Evolutionary conservation across 2,113 vertebrate genomes (phyloP).

Genomic region (Chamaetylas fuelleborni): DNA sequence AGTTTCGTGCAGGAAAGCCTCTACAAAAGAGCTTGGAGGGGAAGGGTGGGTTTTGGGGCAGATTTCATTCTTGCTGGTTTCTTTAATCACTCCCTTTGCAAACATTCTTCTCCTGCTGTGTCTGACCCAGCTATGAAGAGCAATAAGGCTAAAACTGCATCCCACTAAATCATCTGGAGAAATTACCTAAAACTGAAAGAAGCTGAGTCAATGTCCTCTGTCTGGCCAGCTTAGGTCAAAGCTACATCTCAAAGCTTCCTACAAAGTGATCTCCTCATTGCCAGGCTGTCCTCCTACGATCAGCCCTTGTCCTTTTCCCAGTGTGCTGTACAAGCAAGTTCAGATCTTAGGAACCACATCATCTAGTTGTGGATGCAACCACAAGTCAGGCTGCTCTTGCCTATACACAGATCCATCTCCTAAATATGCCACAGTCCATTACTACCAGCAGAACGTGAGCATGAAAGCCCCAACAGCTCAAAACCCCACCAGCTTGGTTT

Average conservation of each 20-base stretch:
- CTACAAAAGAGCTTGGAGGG: neutral
- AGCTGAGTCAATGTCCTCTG: neutral
- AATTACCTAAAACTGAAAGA: neutral
- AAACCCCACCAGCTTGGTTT: neutral
- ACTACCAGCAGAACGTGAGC: neutral
- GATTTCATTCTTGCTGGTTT: neutral
- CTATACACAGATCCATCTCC: neutral
- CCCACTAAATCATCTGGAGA: neutral
- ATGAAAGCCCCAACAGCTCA: neutral
- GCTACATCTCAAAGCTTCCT: neutral
- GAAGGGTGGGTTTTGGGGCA: neutral
- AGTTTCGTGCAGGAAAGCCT: neutral
- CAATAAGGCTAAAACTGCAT: neutral
- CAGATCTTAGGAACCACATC: neutral
- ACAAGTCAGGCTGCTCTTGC: neutral
- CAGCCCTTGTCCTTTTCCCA: neutral
- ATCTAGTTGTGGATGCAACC: neutral
- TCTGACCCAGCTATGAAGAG: neutral
- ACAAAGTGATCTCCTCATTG: neutral
- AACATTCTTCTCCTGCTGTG: neutral
- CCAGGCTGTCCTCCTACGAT: neutral
- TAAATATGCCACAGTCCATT: neutral
- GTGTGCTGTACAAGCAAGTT: neutral
- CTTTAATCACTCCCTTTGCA: neutral
- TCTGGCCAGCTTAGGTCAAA: neutral